Percentiles rank a stretch among this genome's conserved stretches.
Conservation (phyloP, 2,113 vertebrate genomes). For the Empidonax alnorum region DNA sequence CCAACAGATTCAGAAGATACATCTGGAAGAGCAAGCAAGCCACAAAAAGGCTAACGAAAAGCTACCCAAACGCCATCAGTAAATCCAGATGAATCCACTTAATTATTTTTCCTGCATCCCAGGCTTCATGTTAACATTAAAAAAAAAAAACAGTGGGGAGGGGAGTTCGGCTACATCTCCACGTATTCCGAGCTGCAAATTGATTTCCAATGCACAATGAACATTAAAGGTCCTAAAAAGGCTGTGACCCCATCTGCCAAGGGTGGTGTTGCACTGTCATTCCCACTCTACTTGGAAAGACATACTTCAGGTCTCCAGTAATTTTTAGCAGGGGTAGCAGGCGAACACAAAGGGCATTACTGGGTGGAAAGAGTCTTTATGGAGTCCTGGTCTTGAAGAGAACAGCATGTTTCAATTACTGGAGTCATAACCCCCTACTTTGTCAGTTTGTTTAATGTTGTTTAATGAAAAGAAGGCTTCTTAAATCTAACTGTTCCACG, state of each 20-base stretch:
- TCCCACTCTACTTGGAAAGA: constrained; percentile 44
- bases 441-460: constrained; percentile 72
- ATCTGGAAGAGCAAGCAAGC: not conserved
- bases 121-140: not conserved
- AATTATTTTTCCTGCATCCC: not conserved
- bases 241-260: constrained; percentile 54
- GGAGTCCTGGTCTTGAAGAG: constrained; percentile 63
- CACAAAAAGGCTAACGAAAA: not conserved
- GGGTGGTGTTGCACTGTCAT: constrained; percentile 46
- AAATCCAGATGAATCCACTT: constrained; percentile 16
- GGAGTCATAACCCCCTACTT: constrained; percentile 70
- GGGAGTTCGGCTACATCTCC: not conserved
- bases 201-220: constrained; percentile 47
- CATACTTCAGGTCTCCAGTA: constrained; percentile 45
- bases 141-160: not conserved
- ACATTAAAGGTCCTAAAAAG: constrained; percentile 24
- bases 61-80: not conserved
- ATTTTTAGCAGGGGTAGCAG: constrained; percentile 47
- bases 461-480: constrained; percentile 76
- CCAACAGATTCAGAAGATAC: not conserved
- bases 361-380: constrained; percentile 68
- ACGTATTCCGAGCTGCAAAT: constrained; percentile 2
- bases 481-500: constrained; percentile 74
- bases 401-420: constrained; percentile 80
- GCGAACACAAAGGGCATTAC: constrained; percentile 64